Evolutionary conservation across 2,888 invertebrate species (phyloP), one percentile per base, ranked within the genome.

Genomic region (Ennomos quercinarius): DNA sequence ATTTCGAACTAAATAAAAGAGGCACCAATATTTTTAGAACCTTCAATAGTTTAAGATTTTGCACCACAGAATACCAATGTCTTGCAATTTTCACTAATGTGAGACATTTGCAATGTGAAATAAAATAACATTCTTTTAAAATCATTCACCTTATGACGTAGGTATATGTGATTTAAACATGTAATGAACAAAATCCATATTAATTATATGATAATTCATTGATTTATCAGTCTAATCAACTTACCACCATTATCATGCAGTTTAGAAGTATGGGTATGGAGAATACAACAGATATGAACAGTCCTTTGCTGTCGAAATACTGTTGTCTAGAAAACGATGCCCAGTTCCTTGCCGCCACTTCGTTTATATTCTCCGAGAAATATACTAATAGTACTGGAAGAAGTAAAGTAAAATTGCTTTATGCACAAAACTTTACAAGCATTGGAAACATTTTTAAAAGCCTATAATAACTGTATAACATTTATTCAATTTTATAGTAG

Each of bases 171-270:
- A 17, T 17, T 17, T 17, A 17, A 40, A 6, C 11, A 45, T 40
- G 2, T 38, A 51, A 10, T 51, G 12, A 45, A 40, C 27, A 13
- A 52, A 44, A 48, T 43, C 43, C 43, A 67, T 66, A 65, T 63
- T 54, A 48, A 54, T 54, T 41, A 34, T 54, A 27, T 54, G 61
- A 51, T 54, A 48, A 54, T 36, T 53, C 11, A 49, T 49, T 53
- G 13, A 53, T 44, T 48, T 43, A 48, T 9, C 36, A n/a, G 43
- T 42, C 39, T 55, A 46, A 69, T 70, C 51, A 77, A 95, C 97
- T 96, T 94, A 98, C 98, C 94, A 98, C 97, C 95, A 98, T 96
- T 67, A 98, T 94, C 95, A 98, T 96, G 82, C 98, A 98, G 87
- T 98, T 98, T 52, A 98, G 93, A 58, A 98, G 93, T 77, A 98